These are phyloP conservation scores for Thera obeliscata DNA, from an alignment of 2,888 invertebrate species.

Conservation along the genomic window DNA sequence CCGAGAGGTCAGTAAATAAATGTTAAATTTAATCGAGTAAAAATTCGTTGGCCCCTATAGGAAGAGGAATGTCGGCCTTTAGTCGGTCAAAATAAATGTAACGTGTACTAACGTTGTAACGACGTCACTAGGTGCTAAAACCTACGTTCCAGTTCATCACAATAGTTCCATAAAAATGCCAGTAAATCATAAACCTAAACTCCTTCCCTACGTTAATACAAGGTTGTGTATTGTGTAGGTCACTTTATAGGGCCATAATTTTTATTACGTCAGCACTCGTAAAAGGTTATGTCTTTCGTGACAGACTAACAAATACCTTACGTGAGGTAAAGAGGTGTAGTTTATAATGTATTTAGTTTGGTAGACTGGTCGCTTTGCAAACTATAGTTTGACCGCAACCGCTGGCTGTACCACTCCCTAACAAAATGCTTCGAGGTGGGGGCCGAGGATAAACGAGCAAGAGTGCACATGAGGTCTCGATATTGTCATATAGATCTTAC, in stretches of 20 bases:
- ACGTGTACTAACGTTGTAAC: not conserved
- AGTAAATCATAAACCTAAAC: conserved; percentile 15
- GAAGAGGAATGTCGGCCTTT: no score
- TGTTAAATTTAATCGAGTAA: no score
- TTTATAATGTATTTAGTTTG: no score
- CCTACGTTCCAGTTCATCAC: conserved; percentile 4
- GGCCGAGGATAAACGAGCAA: no score
- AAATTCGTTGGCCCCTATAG: no score
- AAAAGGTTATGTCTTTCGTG: conserved; percentile 26
- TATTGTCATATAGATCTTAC: no score
- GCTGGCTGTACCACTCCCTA: no score
- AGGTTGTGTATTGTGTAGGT: conserved; percentile 21
- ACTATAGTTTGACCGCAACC: no score
- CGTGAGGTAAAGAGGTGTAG: not conserved
- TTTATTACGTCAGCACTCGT: conserved; percentile 25
- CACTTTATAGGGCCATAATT: conserved; percentile 30
- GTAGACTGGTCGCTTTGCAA: no score
- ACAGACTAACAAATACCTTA: conserved; percentile 11
- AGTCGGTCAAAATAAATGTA: not conserved
- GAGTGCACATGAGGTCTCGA: no score
- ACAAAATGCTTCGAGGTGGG: no score
- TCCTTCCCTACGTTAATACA: conserved; percentile 24
- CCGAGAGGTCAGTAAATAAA: no score
- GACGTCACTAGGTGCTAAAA: not conserved
- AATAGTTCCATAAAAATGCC: conserved; percentile 11